Evolutionary conservation across 2,797 vertebrate species (phyloP).

Genomic region (Sorex maritimensis): DNA sequence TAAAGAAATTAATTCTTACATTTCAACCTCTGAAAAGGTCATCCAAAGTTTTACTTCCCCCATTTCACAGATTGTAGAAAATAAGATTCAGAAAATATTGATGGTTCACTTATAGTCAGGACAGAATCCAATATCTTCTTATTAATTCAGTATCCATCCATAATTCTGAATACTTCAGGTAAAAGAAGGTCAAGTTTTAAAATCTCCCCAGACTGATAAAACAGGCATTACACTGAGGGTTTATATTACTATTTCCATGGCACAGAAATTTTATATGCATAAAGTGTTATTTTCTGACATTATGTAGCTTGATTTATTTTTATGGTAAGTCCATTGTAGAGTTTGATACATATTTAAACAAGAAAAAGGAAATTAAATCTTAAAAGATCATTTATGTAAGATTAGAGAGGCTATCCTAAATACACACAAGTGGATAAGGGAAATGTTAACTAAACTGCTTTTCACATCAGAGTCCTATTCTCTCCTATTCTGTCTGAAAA

Average conservation of each 20-base stretch:
- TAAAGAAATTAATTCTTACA: neutral
- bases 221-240: slow-evolving; percentile 48
- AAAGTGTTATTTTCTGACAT: slow-evolving; percentile 72
- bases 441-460: slow-evolving; percentile 70
- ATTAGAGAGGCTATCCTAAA: slow-evolving; percentile 69
- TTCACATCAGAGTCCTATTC: slow-evolving; percentile 53
- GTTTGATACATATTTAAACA: slow-evolving; percentile 77
- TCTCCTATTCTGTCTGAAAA: slow-evolving; percentile 37
- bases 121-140: neutral
- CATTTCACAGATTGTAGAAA: slow-evolving; percentile 37
- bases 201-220: slow-evolving; percentile 28
- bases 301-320: slow-evolving; percentile 73
- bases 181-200: slow-evolving; percentile 38
- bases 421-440: slow-evolving; percentile 38
- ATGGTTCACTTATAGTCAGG: neutral
- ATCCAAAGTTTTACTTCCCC: neutral
- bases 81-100: neutral
- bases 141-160: slow-evolving; percentile 26
- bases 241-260: slow-evolving; percentile 50
- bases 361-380: slow-evolving; percentile 83
- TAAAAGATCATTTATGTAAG: slow-evolving; percentile 82
- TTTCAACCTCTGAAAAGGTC: neutral
- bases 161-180: slow-evolving; percentile 28
- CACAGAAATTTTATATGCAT: slow-evolving; percentile 29
- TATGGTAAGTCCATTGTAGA: slow-evolving; percentile 68